Conservation (phyloP, 2,797 vertebrate species). For the Percopsis omiscomaycus region DNA sequence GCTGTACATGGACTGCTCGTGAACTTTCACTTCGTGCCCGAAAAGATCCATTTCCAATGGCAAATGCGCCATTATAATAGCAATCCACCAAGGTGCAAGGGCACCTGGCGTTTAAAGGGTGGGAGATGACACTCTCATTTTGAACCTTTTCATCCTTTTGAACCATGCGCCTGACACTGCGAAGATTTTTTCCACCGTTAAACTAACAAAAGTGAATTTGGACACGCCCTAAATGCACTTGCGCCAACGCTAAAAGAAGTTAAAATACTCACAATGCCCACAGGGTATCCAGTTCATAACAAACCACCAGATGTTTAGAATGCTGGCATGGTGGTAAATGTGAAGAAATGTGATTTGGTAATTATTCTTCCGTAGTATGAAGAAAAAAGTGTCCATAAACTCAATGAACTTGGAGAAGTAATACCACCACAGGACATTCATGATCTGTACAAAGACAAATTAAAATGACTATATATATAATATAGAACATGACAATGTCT, state of each 20-base stretch:
- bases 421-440: conserved; percentile 95
- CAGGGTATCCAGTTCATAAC: conserved; percentile 99
- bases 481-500: background rate
- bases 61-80: no score
- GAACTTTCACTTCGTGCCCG: no score
- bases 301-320: conserved; percentile 99
- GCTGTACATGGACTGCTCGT: no score
- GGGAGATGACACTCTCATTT: no score
- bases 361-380: conserved; percentile 95
- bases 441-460: conserved; percentile 74
- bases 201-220: no score
- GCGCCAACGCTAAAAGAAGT: background rate
- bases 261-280: conserved; percentile 90
- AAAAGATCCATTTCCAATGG: no score
- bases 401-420: conserved; percentile 98
- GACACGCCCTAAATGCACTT: no score
- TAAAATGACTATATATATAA: conserved; percentile 1
- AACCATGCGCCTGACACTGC: no score
- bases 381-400: conserved; percentile 99
- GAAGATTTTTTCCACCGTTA: no score
- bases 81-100: no score
- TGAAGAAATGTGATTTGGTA: conserved; percentile 96
- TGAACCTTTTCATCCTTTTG: no score
- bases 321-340: conserved; percentile 91
- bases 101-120: no score